These are phyloP conservation scores for Phenganax stokvisi DNA, from an alignment of 92 coral and sea anemone species.

Conservation along the genomic window DNA sequence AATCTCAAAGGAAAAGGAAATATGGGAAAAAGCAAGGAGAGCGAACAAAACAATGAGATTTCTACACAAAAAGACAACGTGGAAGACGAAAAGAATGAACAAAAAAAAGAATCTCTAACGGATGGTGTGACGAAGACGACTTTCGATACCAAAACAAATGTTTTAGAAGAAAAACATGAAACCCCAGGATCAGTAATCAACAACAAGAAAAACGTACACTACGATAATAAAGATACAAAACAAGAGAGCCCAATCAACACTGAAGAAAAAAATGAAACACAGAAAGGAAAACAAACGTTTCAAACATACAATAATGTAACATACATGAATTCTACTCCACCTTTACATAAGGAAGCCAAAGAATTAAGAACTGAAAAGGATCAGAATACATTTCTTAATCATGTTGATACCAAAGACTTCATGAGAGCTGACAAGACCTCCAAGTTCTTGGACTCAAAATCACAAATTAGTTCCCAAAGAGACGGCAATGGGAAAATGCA, in stretches of 20 bases:
- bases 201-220: neutral
- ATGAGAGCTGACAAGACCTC: neutral
- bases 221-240: neutral
- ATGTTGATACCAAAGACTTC: neutral
- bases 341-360: neutral
- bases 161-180: neutral
- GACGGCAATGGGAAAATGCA: neutral
- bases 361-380: neutral
- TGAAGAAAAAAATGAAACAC: neutral
- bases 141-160: too few relatives aligned
- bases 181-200: neutral
- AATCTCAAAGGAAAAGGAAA: neutral
- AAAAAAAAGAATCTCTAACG: too few relatives aligned
- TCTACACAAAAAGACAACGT: neutral
- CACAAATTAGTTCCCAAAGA: neutral
- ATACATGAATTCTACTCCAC: neutral
- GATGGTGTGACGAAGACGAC: too few relatives aligned
- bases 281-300: neutral
- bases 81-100: too few relatives aligned
- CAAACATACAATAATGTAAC: neutral
- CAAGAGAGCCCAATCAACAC: neutral
- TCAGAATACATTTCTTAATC: too few relatives aligned
- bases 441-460: neutral
- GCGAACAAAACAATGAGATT: neutral
- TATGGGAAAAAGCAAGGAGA: neutral